A percentile compares a stretch with the other conserved stretches of the same genome.
These are phyloP conservation scores for Bufo bufo DNA, from an alignment of 2,113 vertebrate species.

Conservation along the genomic window DNA sequence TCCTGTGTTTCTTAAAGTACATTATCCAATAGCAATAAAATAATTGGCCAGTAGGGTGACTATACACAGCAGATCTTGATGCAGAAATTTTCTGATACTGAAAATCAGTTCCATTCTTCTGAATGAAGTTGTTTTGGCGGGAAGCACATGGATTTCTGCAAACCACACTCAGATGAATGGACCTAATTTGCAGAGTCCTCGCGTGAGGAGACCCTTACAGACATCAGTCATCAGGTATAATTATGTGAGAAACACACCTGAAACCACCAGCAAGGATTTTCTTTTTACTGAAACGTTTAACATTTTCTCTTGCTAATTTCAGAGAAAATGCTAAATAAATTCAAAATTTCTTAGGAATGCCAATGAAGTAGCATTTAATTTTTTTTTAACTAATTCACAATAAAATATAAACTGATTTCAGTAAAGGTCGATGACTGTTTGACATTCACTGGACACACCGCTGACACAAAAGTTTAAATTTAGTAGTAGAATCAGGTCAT, in stretches of 20 bases:
- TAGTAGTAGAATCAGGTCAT: constrained; percentile 44
- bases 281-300: neutral
- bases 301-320: neutral
- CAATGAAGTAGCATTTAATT: neutral
- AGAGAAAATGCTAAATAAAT: neutral
- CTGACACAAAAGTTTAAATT: constrained; percentile 13
- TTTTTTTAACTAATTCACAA: neutral
- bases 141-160: too few relatives aligned
- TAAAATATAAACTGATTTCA: constrained; percentile 3
- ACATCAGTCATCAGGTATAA: neutral
- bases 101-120: too few relatives aligned
- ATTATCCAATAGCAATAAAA: too few relatives aligned
- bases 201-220: neutral
- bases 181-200: too few relatives aligned
- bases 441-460: constrained; percentile 2
- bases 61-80: too few relatives aligned
- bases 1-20: too few relatives aligned
- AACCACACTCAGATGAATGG: too few relatives aligned
- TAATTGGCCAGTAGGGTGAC: too few relatives aligned
- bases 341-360: neutral
- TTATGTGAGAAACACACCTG: neutral
- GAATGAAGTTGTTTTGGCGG: too few relatives aligned
- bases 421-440: constrained; percentile 20
- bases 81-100: too few relatives aligned
- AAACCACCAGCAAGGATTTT: neutral